Conservation (phyloP, 2,797 vertebrate species). For the Sebastes matsubarae region DNA sequence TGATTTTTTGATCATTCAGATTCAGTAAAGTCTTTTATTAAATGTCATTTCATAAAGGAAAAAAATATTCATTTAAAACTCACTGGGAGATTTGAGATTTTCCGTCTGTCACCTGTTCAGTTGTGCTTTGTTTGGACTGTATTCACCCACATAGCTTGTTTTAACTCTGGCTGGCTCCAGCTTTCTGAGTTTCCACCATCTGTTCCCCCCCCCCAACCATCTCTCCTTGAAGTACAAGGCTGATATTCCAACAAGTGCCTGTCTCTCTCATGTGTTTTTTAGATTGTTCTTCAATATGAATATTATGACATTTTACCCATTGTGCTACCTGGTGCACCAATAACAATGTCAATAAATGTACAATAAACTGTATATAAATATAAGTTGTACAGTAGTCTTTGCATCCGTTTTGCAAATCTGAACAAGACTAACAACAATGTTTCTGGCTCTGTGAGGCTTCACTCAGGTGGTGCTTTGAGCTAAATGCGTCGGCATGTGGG, state of each 20-base stretch:
- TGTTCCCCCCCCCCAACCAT: background rate
- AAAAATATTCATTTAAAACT: background rate
- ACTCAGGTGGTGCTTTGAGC: background rate
- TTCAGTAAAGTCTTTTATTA: background rate
- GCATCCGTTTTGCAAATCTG: background rate
- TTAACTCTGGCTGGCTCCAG: conserved; percentile 54
- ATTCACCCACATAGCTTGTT: conserved; percentile 38
- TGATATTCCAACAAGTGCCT: conserved; percentile 57
- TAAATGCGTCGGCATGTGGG: background rate
- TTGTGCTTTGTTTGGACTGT: conserved; percentile 31
- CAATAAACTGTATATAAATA: conserved; percentile 79
- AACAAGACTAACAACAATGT: background rate
- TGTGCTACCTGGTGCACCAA: conserved; percentile 43
- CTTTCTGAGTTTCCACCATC: conserved; percentile 26
- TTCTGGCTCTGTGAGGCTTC: background rate
- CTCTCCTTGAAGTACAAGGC: conserved; percentile 26
- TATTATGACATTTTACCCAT: conserved; percentile 34
- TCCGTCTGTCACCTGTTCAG: background rate
- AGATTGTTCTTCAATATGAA: conserved; percentile 31
- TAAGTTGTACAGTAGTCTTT: conserved; percentile 2
- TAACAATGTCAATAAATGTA: conserved; percentile 68
- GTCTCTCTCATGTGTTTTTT: conserved; percentile 19
- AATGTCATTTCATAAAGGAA: background rate
- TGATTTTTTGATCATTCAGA: background rate
- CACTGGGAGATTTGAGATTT: background rate